Evolutionary conservation across 2,888 invertebrate species (phyloP), one percentile per base, ranked within the genome.

Genomic region (Elegia similella): DNA sequence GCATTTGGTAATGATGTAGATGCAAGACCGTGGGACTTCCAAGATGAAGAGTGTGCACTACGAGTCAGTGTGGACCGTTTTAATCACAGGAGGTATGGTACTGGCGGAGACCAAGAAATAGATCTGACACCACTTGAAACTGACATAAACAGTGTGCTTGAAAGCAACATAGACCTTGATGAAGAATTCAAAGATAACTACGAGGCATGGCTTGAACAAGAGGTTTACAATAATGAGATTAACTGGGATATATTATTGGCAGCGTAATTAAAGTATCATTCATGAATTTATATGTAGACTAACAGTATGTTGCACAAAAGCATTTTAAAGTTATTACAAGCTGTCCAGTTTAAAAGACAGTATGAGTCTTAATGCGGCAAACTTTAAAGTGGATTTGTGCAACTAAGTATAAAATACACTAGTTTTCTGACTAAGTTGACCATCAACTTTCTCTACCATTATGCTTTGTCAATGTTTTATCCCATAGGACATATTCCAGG

Each of bases 1-100:
- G 99, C 99, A 2, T 99, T 97, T 92, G 99, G 99, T 56, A 99
- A 99, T 92, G 97, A 99, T 92, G 94, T 99, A 72, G 98, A 99
- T 88, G 98, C 98, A 0, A 93, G 98, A 61, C 99, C 99, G 0
- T 99, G 98, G 98, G 99, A 99, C 83, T 99, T 98, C 72, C 97
- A 99, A 89, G 98, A 97, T 34, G 99, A 99, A 82, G 99, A 99
- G 81, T 98, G 98, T 83, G 96, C 98, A 10, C 88, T 99, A 59
- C 94, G 99, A 62, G 95, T 96, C 0, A 97, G 97, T 65, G 99
- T 99, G 2, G 99, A 99, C 88, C 94, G 98, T 60, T 99, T 99
- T 77, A 99, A 99, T 84, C 95, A 96, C 76, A 94, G 99, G 17
- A 93, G 99, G 63, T 99, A 99, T 80, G 94, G 94, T 23, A 91